Base-by-base conservation (phyloP, 1,140 invertebrate genomes). In the Trichoplusia ni region DNA sequence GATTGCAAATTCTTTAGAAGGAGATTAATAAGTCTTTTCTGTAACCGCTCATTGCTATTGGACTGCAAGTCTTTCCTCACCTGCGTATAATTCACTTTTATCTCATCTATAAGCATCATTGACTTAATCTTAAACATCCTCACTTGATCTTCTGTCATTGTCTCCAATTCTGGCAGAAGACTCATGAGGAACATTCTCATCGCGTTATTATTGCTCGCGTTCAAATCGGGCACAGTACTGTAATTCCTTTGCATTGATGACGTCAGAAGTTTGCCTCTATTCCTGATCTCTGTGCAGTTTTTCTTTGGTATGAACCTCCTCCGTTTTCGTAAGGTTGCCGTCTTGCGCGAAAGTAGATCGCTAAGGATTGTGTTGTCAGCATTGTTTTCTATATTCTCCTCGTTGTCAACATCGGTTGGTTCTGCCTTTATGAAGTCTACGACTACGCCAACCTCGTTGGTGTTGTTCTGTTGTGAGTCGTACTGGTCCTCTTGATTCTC, bases 111-210 rank as follows among this genome's bases (percentile, higher is more conserved):
- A 5, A 70, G 31, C 18, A 70, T 63, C 67, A 75, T 70, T 0
- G 69, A 49, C 35, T 66, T 73, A 9, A 73, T 70, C 64, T 75
- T 75, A 19, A 73, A 75, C n/a, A 59, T 9, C 42, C 69, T 63
- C 8, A 65, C 60, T 51, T 77, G 66, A 18, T 74, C 64, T 23
- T 72, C 64, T 3, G 66, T 54, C 73, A 75, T 77, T 0, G 66
- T 63, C 16, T 77, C 69, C 25, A 77, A 66, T 56, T 79, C 74
- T n/a, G 77, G 63, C 47, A 79, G 7, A 0, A 79, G 40, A 31
- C 77, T 79, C 42, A 79, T 38, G 13, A 79, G 58, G 13, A 79
- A 79, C 42, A 75, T 75, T 6, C 63, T 64, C 66, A 75, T 68
- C 6, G 76, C 67, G 27, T 63, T 38, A 19, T 46, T 42, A 13